Base-by-base conservation (phyloP, 2,888 invertebrate species). In the Nebria brevicollis region DNA sequence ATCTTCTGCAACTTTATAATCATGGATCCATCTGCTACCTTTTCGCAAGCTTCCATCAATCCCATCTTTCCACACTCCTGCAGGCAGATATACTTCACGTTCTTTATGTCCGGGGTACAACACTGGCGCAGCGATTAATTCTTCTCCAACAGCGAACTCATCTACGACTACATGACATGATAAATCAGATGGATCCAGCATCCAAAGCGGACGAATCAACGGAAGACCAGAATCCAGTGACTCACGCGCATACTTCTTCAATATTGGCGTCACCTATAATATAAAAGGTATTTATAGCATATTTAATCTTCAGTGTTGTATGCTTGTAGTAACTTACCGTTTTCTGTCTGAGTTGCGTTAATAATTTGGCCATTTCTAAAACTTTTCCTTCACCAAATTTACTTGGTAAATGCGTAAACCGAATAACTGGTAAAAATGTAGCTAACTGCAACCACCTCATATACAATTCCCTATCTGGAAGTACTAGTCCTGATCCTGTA, bases 41-140 rank as follows among this genome's bases (percentile, higher is more conserved):
- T 97, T 96, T 64, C 96, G 92, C 68, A 95, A 90, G 34, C 95
- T 96, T 0, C 95, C 94, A 87, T 96, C 96, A 84, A 96, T 95
- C 13, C 97, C 97, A 86, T 98, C 97, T 86, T 94, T 95, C 98
- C 98, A 98, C 0, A 96, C 94, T 0, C 98, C 98, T 41, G 94
- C 94, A 0, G 97, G 97, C 42, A 97, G 91, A 87, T 97, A 97
- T 81, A 98, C 95, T 90, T 95, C 97, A 83, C 95, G 91, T 83
- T 94, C 93, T 42, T 93, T 92, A 66, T 93, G 91, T 0, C 94
- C 94, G 0, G 93, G 91, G 77, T 93, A 90, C 54, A 97, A 88
- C 75, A 98, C 93, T 0, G 98, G 98, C 0, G 98, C 98, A 0
- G 98, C 97, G 54, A 98, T 95, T 0, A 98, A 90, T 87, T 97